phyloP scores from a whole-genome alignment of 1,140 invertebrate genomes.

The Heliconius melpomene region DNA sequence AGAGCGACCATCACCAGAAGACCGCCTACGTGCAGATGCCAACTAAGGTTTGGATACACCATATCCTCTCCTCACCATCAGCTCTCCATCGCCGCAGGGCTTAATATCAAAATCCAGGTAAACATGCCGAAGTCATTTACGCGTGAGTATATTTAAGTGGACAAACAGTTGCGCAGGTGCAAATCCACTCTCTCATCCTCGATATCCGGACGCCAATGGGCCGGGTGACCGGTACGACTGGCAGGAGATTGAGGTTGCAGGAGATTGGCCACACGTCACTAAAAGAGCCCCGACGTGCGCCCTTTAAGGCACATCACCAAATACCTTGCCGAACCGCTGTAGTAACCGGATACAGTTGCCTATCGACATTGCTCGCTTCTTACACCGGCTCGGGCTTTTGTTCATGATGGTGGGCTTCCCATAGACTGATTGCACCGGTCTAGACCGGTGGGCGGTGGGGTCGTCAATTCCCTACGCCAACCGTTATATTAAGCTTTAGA shows the following conservation, averaged over 20 bases:
- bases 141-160: constrained; percentile 30
- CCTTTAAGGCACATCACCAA: constrained; percentile 2
- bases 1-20: constrained; percentile 37
- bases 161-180: constrained; percentile 35
- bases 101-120: constrained; percentile 5
- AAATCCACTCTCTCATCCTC: constrained; percentile 37
- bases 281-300: constrained; percentile 16
- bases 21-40: constrained; percentile 34
- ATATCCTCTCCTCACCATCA: constrained; percentile 9
- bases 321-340: background rate
- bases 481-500: too few relatives aligned
- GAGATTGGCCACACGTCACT: constrained; percentile 19
- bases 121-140: constrained; percentile 33
- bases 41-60: constrained; percentile 27
- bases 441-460: too few relatives aligned
- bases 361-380: background rate
- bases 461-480: too few relatives aligned
- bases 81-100: constrained; percentile 29
- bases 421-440: too few relatives aligned
- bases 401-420: too few relatives aligned
- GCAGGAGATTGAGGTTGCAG: constrained; percentile 21
- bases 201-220: constrained; percentile 1
- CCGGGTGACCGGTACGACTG: constrained; percentile 4
- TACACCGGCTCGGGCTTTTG: background rate
- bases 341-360: background rate